Percentiles rank a stretch among this genome's conserved stretches.
phyloP scores from a whole-genome alignment of 2,113 vertebrate species.

The Oncorhynchus gorbuscha region DNA sequence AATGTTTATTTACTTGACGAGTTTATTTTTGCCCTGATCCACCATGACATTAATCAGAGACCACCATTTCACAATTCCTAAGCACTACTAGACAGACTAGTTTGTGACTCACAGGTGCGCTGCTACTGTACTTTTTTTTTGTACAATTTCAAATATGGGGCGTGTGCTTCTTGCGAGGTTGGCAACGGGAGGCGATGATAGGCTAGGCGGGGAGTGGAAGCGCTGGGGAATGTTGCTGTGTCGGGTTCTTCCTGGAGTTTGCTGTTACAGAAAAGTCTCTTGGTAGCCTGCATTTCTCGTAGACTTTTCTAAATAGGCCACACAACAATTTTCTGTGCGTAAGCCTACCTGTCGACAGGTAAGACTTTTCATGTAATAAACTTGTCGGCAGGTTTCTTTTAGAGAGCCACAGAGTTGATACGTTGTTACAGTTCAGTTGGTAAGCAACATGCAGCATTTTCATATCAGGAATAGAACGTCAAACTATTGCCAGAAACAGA shows the following conservation, averaged over 20 bases:
- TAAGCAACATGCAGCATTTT: not conserved
- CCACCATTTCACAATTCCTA: not conserved
- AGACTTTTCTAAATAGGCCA: not conserved
- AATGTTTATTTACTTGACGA: too few relatives aligned
- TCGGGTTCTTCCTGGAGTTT: not conserved
- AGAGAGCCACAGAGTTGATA: not conserved
- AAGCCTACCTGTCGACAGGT: too few relatives aligned
- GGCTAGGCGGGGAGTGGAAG: not conserved
- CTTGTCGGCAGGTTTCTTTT: too few relatives aligned
- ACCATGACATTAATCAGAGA: too few relatives aligned
- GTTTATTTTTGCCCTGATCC: too few relatives aligned
- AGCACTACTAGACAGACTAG: not conserved
- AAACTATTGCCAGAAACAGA: not conserved
- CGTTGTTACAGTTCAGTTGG: not conserved
- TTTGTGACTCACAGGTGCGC: not conserved
- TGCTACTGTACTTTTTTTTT: too few relatives aligned
- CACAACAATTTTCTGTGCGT: too few relatives aligned
- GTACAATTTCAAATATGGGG: not conserved
- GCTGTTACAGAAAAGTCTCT: not conserved
- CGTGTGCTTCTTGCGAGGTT: not conserved
- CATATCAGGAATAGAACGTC: not conserved
- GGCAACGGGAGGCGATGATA: not conserved
- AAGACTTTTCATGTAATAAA: too few relatives aligned
- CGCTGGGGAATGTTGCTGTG: not conserved
- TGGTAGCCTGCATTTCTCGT: not conserved